phyloP scores from a whole-genome alignment of 1,140 invertebrate genomes.

The Trichonephila clavipes region DNA sequence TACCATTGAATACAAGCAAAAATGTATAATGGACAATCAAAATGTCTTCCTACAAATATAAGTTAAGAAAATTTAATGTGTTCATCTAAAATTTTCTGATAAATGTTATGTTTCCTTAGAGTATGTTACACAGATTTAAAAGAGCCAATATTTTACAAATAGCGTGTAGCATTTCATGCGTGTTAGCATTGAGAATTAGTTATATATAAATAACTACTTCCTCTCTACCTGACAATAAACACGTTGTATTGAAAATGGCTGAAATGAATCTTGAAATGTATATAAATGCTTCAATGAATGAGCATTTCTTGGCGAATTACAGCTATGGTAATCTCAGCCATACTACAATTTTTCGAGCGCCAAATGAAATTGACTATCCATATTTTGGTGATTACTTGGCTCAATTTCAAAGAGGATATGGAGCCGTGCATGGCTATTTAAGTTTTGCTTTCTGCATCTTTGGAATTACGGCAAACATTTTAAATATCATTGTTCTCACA shows the following conservation, averaged over 20 bases:
- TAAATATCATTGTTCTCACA: slow-evolving; percentile 93
- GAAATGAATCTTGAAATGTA: slow-evolving; percentile 57
- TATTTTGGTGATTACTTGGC: slow-evolving; percentile 73
- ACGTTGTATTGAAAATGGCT: neutral
- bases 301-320: neutral
- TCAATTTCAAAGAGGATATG: slow-evolving; percentile 32
- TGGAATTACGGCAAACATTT: slow-evolving; percentile 91
- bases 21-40: too few species aligned
- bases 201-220: too few species aligned
- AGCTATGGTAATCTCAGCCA: slow-evolving; percentile 1
- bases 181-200: too few species aligned
- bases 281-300: slow-evolving; percentile 66
- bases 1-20: too few species aligned
- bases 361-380: slow-evolving; percentile 42
- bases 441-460: slow-evolving; percentile 90
- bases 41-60: too few species aligned
- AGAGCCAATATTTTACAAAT: too few species aligned
- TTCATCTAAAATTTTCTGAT: too few species aligned
- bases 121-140: too few species aligned
- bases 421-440: slow-evolving; percentile 85
- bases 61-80: too few species aligned
- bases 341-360: neutral
- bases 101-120: too few species aligned
- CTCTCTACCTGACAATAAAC: neutral
- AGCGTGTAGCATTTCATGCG: too few species aligned